These are phyloP conservation scores for Lasioglossum vierecki DNA, from an alignment of 2,888 invertebrate genomes.

Conservation along the genomic window DNA sequence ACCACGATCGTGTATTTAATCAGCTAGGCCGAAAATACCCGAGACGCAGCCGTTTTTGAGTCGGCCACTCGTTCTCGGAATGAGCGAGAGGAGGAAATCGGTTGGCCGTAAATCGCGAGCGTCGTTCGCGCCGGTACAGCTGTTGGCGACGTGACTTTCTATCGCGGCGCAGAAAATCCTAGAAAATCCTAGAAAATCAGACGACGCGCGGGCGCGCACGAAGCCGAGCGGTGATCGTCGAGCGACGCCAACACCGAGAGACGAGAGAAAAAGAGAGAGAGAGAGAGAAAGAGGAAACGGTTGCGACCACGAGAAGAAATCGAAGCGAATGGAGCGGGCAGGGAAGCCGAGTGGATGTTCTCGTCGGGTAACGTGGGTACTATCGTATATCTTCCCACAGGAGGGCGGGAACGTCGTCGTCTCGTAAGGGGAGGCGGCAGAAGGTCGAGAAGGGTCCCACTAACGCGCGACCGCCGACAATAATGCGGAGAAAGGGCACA, in stretches of 20 bases:
- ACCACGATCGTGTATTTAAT: conserved; percentile 62
- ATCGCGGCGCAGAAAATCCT: not conserved
- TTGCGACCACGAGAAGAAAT: conserved; percentile 30
- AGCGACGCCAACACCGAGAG: not conserved
- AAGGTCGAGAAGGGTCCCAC: conserved; percentile 66
- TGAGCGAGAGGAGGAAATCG: conserved; percentile 33
- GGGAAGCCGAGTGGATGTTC: conserved; percentile 54
- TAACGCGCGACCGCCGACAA: conserved; percentile 75
- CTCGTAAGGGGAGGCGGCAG: conserved; percentile 41
- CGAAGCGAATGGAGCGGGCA: conserved; percentile 24
- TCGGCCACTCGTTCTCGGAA: conserved; percentile 36
- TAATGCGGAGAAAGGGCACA: conserved; percentile 67
- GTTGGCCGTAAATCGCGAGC: conserved; percentile 42
- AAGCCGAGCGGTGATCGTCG: not conserved
- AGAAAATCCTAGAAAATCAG: not conserved
- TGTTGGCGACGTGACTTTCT: conserved; percentile 16
- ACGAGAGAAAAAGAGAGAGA: not conserved
- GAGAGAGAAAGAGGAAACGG: not conserved
- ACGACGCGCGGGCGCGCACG: not conserved
- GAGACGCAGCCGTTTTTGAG: conserved; percentile 50
- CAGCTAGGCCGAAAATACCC: conserved; percentile 62
- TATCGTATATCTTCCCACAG: conserved; percentile 58
- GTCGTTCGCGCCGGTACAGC: conserved; percentile 29
- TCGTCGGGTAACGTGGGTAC: conserved; percentile 58
- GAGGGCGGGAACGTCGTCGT: conserved; percentile 59